phyloP scores from a whole-genome alignment of 1,140 invertebrate genomes.

The Sminthurides bifidus region DNA sequence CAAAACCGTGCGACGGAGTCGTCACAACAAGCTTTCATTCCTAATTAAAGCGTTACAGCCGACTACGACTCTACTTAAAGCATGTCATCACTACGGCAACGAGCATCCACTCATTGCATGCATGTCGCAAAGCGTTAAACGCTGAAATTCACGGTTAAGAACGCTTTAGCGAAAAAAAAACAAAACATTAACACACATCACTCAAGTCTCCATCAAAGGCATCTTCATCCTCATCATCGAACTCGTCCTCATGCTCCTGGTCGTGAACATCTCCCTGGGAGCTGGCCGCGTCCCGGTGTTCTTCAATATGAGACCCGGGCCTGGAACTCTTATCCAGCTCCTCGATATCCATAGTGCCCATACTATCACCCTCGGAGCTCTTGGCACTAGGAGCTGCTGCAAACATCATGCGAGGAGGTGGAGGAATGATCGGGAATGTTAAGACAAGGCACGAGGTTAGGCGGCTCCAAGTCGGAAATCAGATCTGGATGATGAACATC shows the following conservation, averaged over 20 bases:
- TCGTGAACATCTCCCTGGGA: too few relatives aligned
- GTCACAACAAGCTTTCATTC: neutral
- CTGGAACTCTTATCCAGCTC: neutral
- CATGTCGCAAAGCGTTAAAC: neutral
- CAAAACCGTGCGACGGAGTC: neutral
- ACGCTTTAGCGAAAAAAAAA: neutral
- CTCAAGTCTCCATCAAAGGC: neutral
- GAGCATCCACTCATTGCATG: too few relatives aligned
- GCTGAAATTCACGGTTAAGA: neutral
- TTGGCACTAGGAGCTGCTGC: constrained; percentile 3
- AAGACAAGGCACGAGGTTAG: neutral
- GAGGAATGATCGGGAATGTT: neutral
- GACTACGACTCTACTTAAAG: too few relatives aligned
- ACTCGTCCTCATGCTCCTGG: too few relatives aligned
- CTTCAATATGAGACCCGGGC: neutral
- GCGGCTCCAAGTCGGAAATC: neutral
- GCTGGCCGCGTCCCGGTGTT: neutral
- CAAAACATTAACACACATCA: neutral
- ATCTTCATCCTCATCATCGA: neutral
- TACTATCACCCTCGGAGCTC: neutral
- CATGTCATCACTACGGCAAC: too few relatives aligned
- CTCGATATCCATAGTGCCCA: too few relatives aligned
- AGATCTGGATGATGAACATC: constrained; percentile 4
- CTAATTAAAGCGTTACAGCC: too few relatives aligned
- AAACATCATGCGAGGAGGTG: neutral